These are phyloP conservation scores for Paracentrotus lividus DNA, from an alignment of 53 echinoderm and acorn worm species.

Conservation along the genomic window DNA sequence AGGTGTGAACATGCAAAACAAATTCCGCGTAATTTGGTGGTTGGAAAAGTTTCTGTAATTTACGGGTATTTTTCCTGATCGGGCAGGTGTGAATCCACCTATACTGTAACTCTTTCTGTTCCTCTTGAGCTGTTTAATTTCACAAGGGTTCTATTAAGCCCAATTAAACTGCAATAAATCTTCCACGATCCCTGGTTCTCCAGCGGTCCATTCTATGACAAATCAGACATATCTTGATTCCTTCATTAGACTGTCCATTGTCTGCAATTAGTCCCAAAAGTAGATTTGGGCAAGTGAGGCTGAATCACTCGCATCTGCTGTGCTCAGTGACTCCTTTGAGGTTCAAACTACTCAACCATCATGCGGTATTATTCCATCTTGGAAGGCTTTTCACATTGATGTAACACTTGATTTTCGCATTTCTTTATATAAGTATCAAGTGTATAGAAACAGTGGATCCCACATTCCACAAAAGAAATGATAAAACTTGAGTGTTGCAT, in stretches of 20 bases:
- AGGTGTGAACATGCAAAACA: too few species aligned
- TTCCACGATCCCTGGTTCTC: neutral
- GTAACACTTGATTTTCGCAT: neutral
- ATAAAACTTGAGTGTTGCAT: neutral
- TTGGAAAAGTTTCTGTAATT: too few species aligned
- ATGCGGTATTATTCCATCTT: neutral
- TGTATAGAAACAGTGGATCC: neutral
- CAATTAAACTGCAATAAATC: neutral
- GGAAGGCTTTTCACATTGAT: neutral
- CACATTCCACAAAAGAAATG: slow-evolving; percentile 1
- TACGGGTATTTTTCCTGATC: too few species aligned
- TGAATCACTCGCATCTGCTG: slow-evolving; percentile 11
- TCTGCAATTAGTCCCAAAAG: neutral
- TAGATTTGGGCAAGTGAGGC: slow-evolving; percentile 6
- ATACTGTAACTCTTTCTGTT: neutral
- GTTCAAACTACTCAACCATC: slow-evolving; percentile 17
- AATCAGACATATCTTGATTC: neutral
- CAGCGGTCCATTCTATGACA: neutral
- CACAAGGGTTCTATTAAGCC: neutral
- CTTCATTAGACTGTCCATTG: neutral
- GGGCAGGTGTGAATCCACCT: too few species aligned
- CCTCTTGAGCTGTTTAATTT: neutral
- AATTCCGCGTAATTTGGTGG: too few species aligned
- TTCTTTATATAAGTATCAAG: slow-evolving; percentile 2
- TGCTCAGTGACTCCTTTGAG: slow-evolving; percentile 11